Evolutionary conservation across 2,113 vertebrate species (phyloP).

Genomic region (Siniperca chuatsi): DNA sequence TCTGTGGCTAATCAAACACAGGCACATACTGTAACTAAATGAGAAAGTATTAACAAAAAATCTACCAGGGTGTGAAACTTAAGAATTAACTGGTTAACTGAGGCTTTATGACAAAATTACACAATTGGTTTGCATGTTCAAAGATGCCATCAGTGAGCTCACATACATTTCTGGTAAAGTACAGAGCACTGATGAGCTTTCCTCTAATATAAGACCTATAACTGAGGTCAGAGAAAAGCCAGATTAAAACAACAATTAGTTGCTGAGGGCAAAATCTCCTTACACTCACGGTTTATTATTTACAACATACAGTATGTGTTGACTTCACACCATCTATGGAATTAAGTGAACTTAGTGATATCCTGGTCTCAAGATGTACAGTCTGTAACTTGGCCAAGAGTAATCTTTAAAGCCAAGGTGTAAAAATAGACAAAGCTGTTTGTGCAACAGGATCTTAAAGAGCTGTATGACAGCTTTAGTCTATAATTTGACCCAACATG

Average conservation of each 20-base stretch:
- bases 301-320: background rate
- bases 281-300: background rate
- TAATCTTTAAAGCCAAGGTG: constrained; percentile 60
- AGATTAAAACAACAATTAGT: constrained; percentile 34
- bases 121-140: background rate
- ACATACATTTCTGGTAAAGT: background rate
- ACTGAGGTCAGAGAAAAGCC: background rate
- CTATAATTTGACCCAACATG: constrained; percentile 43
- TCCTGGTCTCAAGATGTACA: background rate
- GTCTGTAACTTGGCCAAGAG: constrained; percentile 9
- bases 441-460: constrained; percentile 58
- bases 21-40: background rate
- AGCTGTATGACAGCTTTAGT: constrained; percentile 31
- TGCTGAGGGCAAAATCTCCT: constrained; percentile 20
- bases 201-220: background rate
- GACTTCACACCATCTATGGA: background rate
- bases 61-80: background rate
- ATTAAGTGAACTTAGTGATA: constrained; percentile 31
- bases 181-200: background rate
- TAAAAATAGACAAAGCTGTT: constrained; percentile 70
- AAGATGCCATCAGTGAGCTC: background rate
- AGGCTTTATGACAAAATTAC: background rate
- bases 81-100: background rate
- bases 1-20: background rate
- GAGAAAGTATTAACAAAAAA: background rate